phyloP scores from a whole-genome alignment of 2,888 invertebrate species.

The Isotomurus palustris region DNA sequence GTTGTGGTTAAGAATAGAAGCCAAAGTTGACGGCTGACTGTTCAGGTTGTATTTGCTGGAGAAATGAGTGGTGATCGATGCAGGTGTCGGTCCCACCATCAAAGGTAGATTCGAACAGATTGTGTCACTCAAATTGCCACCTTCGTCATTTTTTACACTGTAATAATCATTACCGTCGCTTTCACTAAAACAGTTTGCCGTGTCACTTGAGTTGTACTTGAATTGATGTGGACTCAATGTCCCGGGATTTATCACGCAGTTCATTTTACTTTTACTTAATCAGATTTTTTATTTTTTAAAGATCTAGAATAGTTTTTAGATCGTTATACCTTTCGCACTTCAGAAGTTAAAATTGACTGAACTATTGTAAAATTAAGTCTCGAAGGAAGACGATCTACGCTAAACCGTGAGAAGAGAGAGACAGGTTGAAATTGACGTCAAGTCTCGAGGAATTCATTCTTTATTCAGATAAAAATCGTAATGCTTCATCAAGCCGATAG shows the following conservation, averaged over 20 bases:
- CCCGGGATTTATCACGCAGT: background rate
- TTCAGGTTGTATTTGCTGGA: constrained; percentile 7
- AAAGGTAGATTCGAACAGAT: constrained; percentile 25
- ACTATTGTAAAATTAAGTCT: too few species aligned
- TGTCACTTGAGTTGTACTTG: constrained; percentile 12
- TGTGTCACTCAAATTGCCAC: constrained; percentile 20
- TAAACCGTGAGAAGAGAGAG: constrained; percentile 6
- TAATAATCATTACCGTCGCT: too few species aligned
- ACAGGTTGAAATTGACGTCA: constrained; percentile 8
- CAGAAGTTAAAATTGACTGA: too few species aligned
- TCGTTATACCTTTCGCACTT: too few species aligned
- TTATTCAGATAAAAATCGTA: constrained; percentile 4
- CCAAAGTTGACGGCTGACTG: background rate
- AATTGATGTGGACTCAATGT: background rate
- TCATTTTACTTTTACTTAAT: too few species aligned
- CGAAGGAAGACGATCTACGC: background rate
- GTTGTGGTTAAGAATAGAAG: constrained; percentile 22
- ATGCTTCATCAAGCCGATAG: constrained; percentile 27
- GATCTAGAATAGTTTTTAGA: background rate
- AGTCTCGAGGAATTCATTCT: background rate
- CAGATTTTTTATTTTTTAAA: background rate
- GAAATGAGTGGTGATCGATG: constrained; percentile 34
- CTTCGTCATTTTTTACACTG: constrained; percentile 20
- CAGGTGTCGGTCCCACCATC: constrained; percentile 33
- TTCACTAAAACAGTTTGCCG: constrained; percentile 8